Evolutionary conservation across 2,113 vertebrate genomes (phyloP), one percentile per base, ranked within the genome.

Genomic region (Odontophorus gujanensis): DNA sequence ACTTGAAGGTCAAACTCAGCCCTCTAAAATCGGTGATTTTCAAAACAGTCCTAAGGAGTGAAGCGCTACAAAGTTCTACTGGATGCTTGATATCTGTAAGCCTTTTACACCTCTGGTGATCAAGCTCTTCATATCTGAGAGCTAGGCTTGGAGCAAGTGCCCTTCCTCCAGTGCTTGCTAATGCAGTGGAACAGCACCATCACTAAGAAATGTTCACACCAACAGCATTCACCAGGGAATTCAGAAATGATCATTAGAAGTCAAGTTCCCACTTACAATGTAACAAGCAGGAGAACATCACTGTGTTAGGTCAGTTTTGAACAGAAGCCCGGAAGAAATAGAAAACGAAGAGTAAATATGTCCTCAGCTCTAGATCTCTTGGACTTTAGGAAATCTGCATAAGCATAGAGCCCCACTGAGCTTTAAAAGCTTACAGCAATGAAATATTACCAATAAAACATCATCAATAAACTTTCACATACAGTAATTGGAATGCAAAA

Each of bases 391-490:
- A 93, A 94, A 92, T 74, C 34, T 4, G 1, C 15, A 45, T 18
- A 57, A 80, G 16, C 1, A 2, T 15, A 34, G 16, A 75, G 22
- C 32, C 89, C 61, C 26, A 58, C 26, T 81, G 47, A 83, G 67
- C 57, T 92, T 93, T 89, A 85, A 89, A 93, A 92, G 76, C 47
- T 88, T 86, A 34, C 61, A 81, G 40, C 0, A 5, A 32, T 92
- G 79, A 95, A 88, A 93, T 96, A 88, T 89, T 83, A 91, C 69
- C 48, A 72, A 95, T 88, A 95, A 94, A 95, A 92, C n/a, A 78
- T 51, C 7, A 17, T 83, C 79, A 90, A 86, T 75, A 80, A 47
- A 58, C 75, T 74, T 93, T 73, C 84, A 71, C 14, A 45, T 62
- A 51, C 61, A 75, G 76, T 78, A 92, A 96, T 89, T 93, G 80